phyloP scores from a whole-genome alignment of 2,888 invertebrate genomes.

The Enoplolaimus lenunculus region DNA sequence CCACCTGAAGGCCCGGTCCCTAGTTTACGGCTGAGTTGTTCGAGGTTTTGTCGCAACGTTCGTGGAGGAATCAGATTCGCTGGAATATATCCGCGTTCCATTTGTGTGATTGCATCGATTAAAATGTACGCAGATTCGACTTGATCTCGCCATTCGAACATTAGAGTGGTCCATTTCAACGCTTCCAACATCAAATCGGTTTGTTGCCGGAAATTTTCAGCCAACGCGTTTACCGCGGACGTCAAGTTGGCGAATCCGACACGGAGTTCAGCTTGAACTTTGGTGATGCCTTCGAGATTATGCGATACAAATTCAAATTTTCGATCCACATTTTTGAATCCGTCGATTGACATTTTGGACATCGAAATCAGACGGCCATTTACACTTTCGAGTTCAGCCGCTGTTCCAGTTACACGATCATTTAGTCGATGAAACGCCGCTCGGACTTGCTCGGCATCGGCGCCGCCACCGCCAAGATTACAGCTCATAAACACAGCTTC shows the following conservation, averaged over 20 bases:
- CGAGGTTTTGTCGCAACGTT: background rate
- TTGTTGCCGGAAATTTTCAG: background rate
- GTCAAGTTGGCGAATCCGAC: background rate
- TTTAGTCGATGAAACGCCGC: background rate
- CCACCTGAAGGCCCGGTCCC: too few species aligned
- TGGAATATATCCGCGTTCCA: background rate
- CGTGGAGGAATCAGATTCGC: background rate
- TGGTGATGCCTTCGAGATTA: background rate
- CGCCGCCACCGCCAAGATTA: background rate
- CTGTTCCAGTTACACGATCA: background rate
- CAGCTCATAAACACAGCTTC: background rate
- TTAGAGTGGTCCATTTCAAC: background rate
- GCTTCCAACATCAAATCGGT: background rate
- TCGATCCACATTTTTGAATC: slow-evolving; percentile 5
- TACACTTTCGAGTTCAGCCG: background rate
- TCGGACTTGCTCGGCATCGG: background rate
- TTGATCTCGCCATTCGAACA: slow-evolving; percentile 1
- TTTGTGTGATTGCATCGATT: background rate
- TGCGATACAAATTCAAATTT: background rate
- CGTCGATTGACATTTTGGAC: background rate
- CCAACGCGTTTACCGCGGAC: background rate
- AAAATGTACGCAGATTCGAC: background rate
- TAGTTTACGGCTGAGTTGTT: too few species aligned
- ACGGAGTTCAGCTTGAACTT: background rate
- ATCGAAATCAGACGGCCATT: background rate